Evolutionary conservation across 1,140 invertebrate species (phyloP).

Genomic region (Drosophila neocordata): DNA sequence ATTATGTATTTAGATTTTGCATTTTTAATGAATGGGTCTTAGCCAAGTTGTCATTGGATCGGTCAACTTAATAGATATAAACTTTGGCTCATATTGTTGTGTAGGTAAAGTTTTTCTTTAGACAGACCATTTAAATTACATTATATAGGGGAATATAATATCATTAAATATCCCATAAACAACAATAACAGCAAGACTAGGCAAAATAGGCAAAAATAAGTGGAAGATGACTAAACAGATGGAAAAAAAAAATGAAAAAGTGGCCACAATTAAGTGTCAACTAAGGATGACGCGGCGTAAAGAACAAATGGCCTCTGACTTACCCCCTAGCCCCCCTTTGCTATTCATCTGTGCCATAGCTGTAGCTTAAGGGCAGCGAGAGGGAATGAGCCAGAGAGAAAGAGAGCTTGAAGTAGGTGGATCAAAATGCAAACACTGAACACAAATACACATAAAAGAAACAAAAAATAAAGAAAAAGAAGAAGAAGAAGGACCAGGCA

Average conservation of each 20-base stretch:
- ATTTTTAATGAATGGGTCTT: not conserved
- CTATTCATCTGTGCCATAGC: too few species aligned
- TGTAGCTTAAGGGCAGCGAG: not conserved
- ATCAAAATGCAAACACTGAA: constrained; percentile 49
- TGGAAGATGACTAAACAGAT: constrained; percentile 1
- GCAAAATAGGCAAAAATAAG: not conserved
- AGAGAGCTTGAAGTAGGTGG: constrained; percentile 21
- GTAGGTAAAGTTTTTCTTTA: too few species aligned
- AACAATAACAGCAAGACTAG: not conserved
- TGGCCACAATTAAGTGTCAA: constrained; percentile 10
- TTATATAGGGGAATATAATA: not conserved
- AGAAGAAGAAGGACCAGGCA: constrained; percentile 11
- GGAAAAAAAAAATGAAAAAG: not conserved
- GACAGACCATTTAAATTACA: too few species aligned
- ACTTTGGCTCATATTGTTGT: too few species aligned
- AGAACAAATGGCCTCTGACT: constrained; percentile 4
- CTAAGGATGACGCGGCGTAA: constrained; percentile 7
- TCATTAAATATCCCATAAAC: not conserved
- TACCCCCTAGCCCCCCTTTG: not conserved
- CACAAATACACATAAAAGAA: not conserved
- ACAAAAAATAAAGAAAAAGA: not conserved
- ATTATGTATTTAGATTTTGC: not conserved
- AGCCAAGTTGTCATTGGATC: not conserved
- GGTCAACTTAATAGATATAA: not conserved
- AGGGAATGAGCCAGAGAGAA: not conserved